Evolutionary conservation across 2,888 invertebrate genomes (phyloP).

Genomic region (Agrochola circellaris): DNA sequence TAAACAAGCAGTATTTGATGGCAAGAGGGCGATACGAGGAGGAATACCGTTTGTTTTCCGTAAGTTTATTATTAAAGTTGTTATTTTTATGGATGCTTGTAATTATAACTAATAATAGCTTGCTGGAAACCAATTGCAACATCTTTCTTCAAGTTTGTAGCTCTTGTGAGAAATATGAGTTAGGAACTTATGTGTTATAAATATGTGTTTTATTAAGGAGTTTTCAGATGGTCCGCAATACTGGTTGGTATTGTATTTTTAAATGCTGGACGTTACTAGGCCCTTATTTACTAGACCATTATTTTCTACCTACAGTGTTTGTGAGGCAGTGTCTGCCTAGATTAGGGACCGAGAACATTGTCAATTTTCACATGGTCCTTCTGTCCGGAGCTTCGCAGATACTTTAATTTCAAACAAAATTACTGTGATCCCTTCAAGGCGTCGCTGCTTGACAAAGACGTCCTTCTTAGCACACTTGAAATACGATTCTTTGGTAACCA

Average conservation of each 20-base stretch:
- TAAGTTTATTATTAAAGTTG: constrained; percentile 91
- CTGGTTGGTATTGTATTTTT: neutral
- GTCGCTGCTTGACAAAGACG: neutral
- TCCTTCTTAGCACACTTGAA: neutral
- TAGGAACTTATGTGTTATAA: neutral
- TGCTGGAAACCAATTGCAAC: neutral
- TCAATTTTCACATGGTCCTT: neutral
- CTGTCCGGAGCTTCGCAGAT: neutral
- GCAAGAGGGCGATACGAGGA: constrained; percentile 98
- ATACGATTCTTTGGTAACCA: neutral
- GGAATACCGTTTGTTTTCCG: constrained; percentile 99
- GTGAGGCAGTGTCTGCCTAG: neutral
- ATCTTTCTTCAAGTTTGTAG: neutral
- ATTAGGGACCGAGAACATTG: neutral
- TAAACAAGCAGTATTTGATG: constrained; percentile 98
- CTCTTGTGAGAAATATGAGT: constrained; percentile 21
- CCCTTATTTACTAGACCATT: neutral
- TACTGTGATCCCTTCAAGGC: neutral
- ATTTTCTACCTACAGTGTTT: no score
- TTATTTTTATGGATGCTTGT: constrained; percentile 8
- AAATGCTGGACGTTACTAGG: neutral
- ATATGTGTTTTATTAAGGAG: no score
- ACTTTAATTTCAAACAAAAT: neutral
- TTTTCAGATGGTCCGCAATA: no score
- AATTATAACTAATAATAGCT: constrained; percentile 20